Evolutionary conservation across 2,113 vertebrate species (phyloP).

Genomic region (Psilopsiagon aymara): DNA sequence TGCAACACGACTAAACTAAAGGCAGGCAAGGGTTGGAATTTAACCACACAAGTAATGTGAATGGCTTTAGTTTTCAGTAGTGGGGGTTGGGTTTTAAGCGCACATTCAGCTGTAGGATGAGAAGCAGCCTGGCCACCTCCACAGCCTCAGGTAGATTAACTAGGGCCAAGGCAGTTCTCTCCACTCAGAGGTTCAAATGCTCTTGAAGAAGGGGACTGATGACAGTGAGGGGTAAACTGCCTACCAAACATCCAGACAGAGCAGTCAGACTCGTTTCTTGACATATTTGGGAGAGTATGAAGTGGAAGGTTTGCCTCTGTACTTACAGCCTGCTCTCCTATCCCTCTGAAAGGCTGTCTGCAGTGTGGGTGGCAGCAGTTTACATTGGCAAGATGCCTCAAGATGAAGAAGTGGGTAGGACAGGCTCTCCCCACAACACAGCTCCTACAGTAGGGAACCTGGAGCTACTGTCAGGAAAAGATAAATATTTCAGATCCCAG

Average conservation of each 20-base stretch:
- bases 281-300: conserved; percentile 47
- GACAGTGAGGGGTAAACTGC: not conserved
- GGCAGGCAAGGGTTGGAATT: not conserved
- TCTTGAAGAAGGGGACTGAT: not conserved
- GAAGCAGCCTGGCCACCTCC: not conserved
- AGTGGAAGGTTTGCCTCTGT: not conserved
- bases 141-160: not conserved
- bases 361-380: conserved; percentile 41
- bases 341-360: conserved; percentile 26
- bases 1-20: not conserved
- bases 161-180: not conserved
- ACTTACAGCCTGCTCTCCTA: conserved; percentile 13
- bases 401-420: conserved; percentile 28
- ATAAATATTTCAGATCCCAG: not conserved
- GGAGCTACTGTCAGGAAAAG: not conserved
- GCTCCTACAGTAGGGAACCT: not conserved
- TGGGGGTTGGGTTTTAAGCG: not conserved
- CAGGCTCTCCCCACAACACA: not conserved
- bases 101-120: not conserved
- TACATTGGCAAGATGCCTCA: conserved; percentile 50
- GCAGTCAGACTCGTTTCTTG: conserved; percentile 43
- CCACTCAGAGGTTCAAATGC: not conserved
- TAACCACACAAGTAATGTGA: not conserved
- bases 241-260: not conserved
- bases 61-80: not conserved